Evolutionary conservation across 2,888 invertebrate species (phyloP).

Genomic region (Drosophila hawaiiensis): DNA sequence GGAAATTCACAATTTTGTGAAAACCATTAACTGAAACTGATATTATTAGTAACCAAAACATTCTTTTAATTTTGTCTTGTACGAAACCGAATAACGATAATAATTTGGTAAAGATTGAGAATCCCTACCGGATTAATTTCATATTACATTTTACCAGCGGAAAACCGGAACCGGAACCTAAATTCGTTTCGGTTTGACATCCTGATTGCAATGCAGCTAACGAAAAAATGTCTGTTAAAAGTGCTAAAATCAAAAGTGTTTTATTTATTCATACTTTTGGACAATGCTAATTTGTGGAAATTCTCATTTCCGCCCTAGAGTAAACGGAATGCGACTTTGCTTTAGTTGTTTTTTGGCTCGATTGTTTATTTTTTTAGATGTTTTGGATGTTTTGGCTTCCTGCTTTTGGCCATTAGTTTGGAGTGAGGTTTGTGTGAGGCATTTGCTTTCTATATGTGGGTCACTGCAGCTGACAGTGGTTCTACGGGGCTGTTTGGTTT

Average conservation of each 20-base stretch:
- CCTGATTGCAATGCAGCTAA: neutral
- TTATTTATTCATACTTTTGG: conserved; percentile 1
- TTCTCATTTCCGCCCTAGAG: conserved; percentile 10
- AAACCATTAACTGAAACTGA: neutral
- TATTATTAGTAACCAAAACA: neutral
- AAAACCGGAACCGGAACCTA: neutral
- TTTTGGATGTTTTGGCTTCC: conserved; percentile 14
- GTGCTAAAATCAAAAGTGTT: neutral
- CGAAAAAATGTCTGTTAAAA: neutral
- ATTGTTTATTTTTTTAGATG: neutral
- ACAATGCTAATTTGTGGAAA: conserved; percentile 4
- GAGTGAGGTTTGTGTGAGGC: conserved; percentile 46
- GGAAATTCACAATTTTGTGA: neutral
- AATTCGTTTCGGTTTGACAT: neutral
- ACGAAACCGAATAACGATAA: neutral
- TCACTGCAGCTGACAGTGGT: conserved; percentile 59
- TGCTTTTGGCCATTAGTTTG: conserved; percentile 48
- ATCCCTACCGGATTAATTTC: neutral
- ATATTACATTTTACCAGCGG: neutral
- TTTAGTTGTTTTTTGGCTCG: neutral
- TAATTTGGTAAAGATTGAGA: neutral
- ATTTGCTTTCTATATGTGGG: conserved; percentile 63
- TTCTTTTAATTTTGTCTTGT: neutral
- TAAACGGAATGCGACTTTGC: conserved; percentile 9
- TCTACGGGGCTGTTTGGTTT: conserved; percentile 5